Conservation (phyloP, 2,113 vertebrate species). For the Chunga burmeisteri region DNA sequence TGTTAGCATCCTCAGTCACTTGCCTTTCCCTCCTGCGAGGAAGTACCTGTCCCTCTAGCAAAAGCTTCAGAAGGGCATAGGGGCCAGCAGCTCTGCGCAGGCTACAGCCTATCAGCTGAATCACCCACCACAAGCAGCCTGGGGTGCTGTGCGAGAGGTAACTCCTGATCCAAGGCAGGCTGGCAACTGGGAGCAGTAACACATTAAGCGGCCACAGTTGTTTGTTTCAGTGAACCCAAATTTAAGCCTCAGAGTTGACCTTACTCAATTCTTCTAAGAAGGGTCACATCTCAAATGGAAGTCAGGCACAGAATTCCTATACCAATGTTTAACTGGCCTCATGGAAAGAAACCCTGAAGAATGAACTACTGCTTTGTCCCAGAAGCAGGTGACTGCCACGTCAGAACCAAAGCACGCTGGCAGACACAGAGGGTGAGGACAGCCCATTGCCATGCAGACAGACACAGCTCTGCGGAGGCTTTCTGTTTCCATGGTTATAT, state of each 20-base stretch:
- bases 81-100: not conserved
- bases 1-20: not conserved
- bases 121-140: not conserved
- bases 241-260: not conserved
- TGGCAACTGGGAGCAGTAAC: not conserved
- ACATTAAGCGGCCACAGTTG: not conserved
- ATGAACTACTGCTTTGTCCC: not conserved
- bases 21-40: not conserved
- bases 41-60: not conserved
- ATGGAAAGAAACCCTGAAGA: not conserved
- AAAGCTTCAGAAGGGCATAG: not conserved
- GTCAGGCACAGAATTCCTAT: not conserved
- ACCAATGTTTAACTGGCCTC: accelerated
- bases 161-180: not conserved
- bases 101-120: not conserved
- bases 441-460: not conserved
- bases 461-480: not conserved
- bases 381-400: not conserved
- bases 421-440: not conserved
- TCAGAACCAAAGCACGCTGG: not conserved
- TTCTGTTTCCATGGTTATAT: conserved; percentile 26
- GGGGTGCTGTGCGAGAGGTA: not conserved
- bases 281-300: not conserved
- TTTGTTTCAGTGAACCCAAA: not conserved
- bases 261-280: not conserved